Evolutionary conservation across 2,888 invertebrate genomes (phyloP).

Genomic region (Neria commutata): DNA sequence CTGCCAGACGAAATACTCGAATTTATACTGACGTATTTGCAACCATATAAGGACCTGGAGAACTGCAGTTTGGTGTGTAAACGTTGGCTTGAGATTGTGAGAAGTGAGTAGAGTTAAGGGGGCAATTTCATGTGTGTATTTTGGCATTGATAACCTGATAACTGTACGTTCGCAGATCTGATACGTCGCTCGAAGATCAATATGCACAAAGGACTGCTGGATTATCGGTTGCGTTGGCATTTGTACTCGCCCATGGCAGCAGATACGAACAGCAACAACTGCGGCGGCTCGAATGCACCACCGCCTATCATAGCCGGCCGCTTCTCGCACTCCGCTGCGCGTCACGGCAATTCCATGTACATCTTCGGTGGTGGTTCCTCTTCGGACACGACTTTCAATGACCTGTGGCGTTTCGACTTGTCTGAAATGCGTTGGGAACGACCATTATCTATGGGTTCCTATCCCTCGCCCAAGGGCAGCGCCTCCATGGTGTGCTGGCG

Average conservation of each 20-base stretch:
- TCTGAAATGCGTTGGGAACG: constrained; percentile 84
- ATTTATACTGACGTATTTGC: constrained; percentile 85
- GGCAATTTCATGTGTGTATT: not conserved
- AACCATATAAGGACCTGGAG: constrained; percentile 89
- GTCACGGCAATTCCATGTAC: constrained; percentile 85
- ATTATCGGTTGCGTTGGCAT: constrained; percentile 79
- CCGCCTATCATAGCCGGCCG: constrained; percentile 84
- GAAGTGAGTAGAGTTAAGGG: constrained; percentile 69
- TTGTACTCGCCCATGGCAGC: constrained; percentile 60
- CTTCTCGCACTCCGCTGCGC: constrained; percentile 90
- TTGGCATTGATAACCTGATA: too few species aligned
- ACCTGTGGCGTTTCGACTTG: constrained; percentile 92
- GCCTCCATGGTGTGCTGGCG: constrained; percentile 89
- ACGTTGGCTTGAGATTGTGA: constrained; percentile 82
- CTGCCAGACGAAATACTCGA: constrained; percentile 94
- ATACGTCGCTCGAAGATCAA: constrained; percentile 75
- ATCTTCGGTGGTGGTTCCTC: constrained; percentile 96
- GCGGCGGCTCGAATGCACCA: constrained; percentile 20
- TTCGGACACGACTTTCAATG: constrained; percentile 94
- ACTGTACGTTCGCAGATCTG: constrained; percentile 80
- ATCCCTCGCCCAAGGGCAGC: constrained; percentile 95
- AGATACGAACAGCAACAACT: constrained; percentile 9
- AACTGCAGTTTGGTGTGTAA: constrained; percentile 85
- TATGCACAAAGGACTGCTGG: constrained; percentile 76
- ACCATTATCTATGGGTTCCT: constrained; percentile 75